Base-by-base conservation (phyloP, 2,888 invertebrate genomes). In the Vesta saturnalis region DNA sequence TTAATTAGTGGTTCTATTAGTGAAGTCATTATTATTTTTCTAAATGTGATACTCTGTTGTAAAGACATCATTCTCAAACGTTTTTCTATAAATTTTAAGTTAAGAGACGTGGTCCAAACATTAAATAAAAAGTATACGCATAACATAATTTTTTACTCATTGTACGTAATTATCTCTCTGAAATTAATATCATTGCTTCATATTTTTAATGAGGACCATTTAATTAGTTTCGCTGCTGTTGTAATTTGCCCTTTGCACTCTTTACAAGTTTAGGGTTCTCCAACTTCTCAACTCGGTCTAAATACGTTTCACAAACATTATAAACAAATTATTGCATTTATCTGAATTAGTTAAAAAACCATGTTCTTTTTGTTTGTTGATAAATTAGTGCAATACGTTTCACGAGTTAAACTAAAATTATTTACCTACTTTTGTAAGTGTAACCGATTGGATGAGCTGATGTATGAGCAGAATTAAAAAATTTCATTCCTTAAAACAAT, bases 21-120 rank as follows among this genome's bases (percentile, higher is more conserved):
- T 70, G 60, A 70, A 67, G 70, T 72, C 71, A 73, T 69, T 73
- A 72, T 72, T 72, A 71, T 74, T 73, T 73, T 74, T 72, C 64
- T 72, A 70, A 72, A 73, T 76, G 75, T 76, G 75, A 76, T 76
- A 75, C 71, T 74, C 70, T 76, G 68, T 72, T 72, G 67, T 75
- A 74, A 72, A 72, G 70, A 74, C 74, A 71, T 69, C 67, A 64
- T 70, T 70, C 60, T 64, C 60, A 57, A 63, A 62, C 57, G 22
- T 67, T 65, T 67, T 66, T 65, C 65, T 64, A 63, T 66, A 54
- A 62, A 52, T 69, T 66, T 63, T 54, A 67, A 60, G 61, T 64
- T 64, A 52, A 72, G 58, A 74, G 69, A 73, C 74, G 76, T 70
- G 76, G 76, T 76, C 76, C 76, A 76, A 76, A 70, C n/a, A n/a